Evolutionary conservation across 2,888 invertebrate genomes (phyloP).

Genomic region (Cancer borealis): DNA sequence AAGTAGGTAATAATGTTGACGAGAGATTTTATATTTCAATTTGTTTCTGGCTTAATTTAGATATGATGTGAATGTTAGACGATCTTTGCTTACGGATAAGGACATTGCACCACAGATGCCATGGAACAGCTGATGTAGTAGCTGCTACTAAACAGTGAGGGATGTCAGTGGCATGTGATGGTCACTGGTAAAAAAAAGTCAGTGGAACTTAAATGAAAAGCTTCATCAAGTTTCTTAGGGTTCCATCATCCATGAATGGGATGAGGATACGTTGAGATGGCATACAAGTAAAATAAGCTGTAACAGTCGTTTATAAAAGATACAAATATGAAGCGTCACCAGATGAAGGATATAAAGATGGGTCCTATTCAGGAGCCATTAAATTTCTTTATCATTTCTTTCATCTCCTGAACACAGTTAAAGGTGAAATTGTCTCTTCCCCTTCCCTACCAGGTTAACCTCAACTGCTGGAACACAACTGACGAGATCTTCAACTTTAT

Average conservation of each 20-base stretch:
- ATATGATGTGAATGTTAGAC: not conserved
- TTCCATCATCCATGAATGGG: not conserved
- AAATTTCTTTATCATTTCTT: not conserved
- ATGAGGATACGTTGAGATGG: not conserved
- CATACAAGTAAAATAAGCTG: not conserved
- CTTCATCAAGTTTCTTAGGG: not conserved
- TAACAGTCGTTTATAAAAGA: too few relatives aligned
- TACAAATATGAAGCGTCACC: too few relatives aligned
- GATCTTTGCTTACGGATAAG: not conserved
- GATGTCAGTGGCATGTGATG: not conserved
- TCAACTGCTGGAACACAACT: slow-evolving; percentile 77
- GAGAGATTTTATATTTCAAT: not conserved
- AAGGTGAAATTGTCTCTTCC: not conserved
- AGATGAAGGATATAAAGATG: too few relatives aligned
- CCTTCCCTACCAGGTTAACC: slow-evolving; percentile 66
- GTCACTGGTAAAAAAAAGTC: not conserved
- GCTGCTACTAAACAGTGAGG: not conserved
- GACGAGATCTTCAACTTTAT: slow-evolving; percentile 70
- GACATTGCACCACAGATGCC: not conserved
- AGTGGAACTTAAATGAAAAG: too few relatives aligned
- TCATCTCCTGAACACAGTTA: not conserved
- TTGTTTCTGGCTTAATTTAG: not conserved
- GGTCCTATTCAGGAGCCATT: too few relatives aligned
- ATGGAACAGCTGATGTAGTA: not conserved
- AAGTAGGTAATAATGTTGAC: not conserved